These are phyloP conservation scores for Perdita meconis DNA, from an alignment of 2,888 invertebrate species.

Conservation along the genomic window DNA sequence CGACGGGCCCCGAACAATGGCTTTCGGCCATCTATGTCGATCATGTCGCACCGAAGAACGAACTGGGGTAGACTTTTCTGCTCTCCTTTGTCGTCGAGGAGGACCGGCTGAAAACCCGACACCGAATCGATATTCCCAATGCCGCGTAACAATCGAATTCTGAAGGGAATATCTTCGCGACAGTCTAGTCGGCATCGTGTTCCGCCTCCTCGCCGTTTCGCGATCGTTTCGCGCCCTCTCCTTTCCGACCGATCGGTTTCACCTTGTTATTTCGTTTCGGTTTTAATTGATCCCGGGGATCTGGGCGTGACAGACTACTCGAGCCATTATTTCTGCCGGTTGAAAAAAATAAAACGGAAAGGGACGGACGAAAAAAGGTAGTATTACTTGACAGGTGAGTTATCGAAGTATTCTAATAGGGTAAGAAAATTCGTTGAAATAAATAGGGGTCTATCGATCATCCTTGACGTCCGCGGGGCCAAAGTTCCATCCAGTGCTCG, in stretches of 20 bases:
- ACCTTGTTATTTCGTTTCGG: too few relatives aligned
- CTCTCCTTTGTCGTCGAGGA: slow-evolving; percentile 48
- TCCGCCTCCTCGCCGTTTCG: neutral
- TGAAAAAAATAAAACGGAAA: too few relatives aligned
- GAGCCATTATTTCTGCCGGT: neutral
- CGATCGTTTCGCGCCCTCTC: neutral
- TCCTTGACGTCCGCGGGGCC: slow-evolving; percentile 22
- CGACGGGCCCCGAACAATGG: slow-evolving; percentile 53
- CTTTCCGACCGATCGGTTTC: too few relatives aligned
- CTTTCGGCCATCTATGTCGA: slow-evolving; percentile 53
- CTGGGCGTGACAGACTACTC: neutral
- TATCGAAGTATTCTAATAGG: slow-evolving; percentile 13
- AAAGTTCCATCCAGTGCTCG: slow-evolving; percentile 31
- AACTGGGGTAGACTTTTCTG: slow-evolving; percentile 35
- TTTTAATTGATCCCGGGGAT: too few relatives aligned
- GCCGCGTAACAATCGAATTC: slow-evolving; percentile 65
- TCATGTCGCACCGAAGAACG: slow-evolving; percentile 41
- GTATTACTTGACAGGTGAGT: neutral
- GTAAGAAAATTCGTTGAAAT: slow-evolving; percentile 49
- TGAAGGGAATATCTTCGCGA: slow-evolving; percentile 36
- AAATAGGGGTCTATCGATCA: slow-evolving; percentile 48
- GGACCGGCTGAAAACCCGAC: slow-evolving; percentile 39
- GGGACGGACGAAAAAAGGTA: neutral
- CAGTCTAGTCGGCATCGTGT: slow-evolving; percentile 27
- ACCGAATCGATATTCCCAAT: slow-evolving; percentile 58